Percentiles rank a stretch among this genome's conserved stretches.
Evolutionary conservation across 1,140 invertebrate species (phyloP).

Genomic region (Caerostris darwini): DNA sequence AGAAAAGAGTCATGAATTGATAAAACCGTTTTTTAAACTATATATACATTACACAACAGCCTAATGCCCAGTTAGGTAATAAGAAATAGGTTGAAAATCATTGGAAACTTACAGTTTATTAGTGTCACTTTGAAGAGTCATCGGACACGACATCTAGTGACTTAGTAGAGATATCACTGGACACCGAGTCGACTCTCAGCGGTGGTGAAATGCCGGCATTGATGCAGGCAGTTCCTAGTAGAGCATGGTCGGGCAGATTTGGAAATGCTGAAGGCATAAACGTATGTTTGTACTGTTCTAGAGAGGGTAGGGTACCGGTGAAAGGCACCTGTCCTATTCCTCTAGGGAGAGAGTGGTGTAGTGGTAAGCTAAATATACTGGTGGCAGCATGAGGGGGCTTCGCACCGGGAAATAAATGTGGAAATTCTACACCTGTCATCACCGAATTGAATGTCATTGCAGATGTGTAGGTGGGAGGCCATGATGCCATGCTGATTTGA

Average conservation of each 20-base stretch:
- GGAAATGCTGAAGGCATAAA: constrained; percentile 78
- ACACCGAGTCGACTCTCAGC: constrained; percentile 78
- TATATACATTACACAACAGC: not conserved
- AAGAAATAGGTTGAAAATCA: constrained; percentile 42
- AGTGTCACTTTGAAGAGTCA: constrained; percentile 73
- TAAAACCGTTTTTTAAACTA: not conserved
- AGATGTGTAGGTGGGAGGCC: constrained; percentile 74
- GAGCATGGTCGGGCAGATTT: constrained; percentile 71
- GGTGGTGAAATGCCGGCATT: constrained; percentile 72
- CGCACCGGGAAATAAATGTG: constrained; percentile 37
- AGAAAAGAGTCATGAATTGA: not conserved
- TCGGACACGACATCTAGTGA: constrained; percentile 79
- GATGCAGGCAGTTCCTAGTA: constrained; percentile 36
- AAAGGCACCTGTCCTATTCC: constrained; percentile 70
- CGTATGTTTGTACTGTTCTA: constrained; percentile 75
- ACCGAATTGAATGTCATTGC: constrained; percentile 71
- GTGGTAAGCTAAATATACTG: constrained; percentile 74
- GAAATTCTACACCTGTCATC: constrained; percentile 62
- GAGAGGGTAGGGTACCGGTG: constrained; percentile 68
- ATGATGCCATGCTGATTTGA: constrained; percentile 57
- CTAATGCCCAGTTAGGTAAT: not conserved
- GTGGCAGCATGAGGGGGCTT: constrained; percentile 40
- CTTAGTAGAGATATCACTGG: constrained; percentile 78
- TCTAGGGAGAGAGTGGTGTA: constrained; percentile 51
- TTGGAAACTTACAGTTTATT: not conserved